These are phyloP conservation scores for Knipowitschia caucasica DNA, from an alignment of 2,797 vertebrate species.

Conservation along the genomic window DNA sequence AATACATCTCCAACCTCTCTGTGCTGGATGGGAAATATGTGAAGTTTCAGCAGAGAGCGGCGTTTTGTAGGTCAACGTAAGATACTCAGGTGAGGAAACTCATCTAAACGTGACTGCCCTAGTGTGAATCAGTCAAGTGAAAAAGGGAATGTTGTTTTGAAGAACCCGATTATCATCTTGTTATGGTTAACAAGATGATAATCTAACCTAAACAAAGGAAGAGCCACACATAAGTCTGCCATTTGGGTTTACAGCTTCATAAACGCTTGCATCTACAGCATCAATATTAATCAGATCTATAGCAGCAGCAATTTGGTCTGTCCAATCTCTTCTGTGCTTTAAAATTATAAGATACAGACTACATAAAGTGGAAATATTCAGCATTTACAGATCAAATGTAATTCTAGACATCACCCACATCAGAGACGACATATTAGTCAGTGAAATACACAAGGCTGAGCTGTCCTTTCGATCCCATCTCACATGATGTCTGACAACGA, in stretches of 20 bases:
- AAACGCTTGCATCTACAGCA: no score
- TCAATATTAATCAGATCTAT: no score
- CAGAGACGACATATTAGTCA: not conserved
- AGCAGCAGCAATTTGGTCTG: no score
- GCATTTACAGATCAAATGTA: not conserved
- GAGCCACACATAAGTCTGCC: no score
- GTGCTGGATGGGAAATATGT: constrained; percentile 52
- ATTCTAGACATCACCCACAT: not conserved
- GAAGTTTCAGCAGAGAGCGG: constrained; percentile 32
- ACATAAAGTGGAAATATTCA: not conserved
- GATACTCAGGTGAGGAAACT: constrained; percentile 37
- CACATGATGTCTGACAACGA: not conserved
- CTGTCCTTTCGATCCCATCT: not conserved
- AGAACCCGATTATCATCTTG: no score
- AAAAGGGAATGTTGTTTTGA: not conserved
- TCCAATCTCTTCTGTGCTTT: no score
- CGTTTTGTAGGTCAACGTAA: constrained; percentile 53
- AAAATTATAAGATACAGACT: no score
- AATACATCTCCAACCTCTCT: constrained; percentile 37
- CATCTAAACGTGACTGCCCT: constrained; percentile 43
- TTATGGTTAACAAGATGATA: no score
- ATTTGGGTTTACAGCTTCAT: no score
- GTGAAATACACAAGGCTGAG: not conserved
- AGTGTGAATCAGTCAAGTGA: not conserved
- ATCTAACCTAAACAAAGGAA: no score